These are phyloP conservation scores for Apocheima hispidaria DNA, from an alignment of 2,888 invertebrate genomes.

Conservation along the genomic window DNA sequence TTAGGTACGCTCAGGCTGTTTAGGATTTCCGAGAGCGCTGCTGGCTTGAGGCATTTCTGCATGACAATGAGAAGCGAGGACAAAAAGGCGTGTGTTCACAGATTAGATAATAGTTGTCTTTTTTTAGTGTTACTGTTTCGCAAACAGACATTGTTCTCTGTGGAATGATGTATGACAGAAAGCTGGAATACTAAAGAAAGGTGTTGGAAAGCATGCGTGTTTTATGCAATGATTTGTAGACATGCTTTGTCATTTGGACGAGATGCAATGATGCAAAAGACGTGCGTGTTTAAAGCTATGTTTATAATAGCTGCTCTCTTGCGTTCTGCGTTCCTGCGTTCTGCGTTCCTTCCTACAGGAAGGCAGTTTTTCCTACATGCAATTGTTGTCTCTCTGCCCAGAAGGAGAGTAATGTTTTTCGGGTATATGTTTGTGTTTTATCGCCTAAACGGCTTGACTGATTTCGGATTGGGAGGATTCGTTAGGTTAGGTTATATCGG, in stretches of 20 bases:
- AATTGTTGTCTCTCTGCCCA: too few relatives aligned
- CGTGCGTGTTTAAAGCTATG: neutral
- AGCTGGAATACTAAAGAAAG: slow-evolving; percentile 14
- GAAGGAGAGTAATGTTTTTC: too few relatives aligned
- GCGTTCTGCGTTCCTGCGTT: too few relatives aligned
- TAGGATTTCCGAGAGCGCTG: slow-evolving; percentile 26
- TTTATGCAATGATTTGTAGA: neutral
- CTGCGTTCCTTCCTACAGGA: too few relatives aligned
- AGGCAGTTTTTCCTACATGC: too few relatives aligned
- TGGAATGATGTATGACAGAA: slow-evolving; percentile 23
- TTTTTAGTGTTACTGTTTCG: slow-evolving; percentile 31
- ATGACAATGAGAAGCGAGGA: slow-evolving; percentile 44
- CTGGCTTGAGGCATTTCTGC: slow-evolving; percentile 34
- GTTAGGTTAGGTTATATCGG: too few relatives aligned
- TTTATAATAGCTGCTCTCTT: neutral
- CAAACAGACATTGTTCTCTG: slow-evolving; percentile 36
- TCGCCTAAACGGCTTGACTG: too few relatives aligned
- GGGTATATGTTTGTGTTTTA: too few relatives aligned
- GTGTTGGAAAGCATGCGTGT: slow-evolving; percentile 5
- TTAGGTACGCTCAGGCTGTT: neutral
- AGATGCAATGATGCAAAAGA: too few relatives aligned
- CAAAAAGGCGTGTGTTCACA: slow-evolving; percentile 21
- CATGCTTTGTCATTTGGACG: neutral
- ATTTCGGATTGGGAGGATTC: too few relatives aligned
- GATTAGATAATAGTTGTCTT: neutral